Evolutionary conservation across 2,113 vertebrate species (phyloP), one percentile per base, ranked within the genome.

Genomic region (Brevimyrus niger): DNA sequence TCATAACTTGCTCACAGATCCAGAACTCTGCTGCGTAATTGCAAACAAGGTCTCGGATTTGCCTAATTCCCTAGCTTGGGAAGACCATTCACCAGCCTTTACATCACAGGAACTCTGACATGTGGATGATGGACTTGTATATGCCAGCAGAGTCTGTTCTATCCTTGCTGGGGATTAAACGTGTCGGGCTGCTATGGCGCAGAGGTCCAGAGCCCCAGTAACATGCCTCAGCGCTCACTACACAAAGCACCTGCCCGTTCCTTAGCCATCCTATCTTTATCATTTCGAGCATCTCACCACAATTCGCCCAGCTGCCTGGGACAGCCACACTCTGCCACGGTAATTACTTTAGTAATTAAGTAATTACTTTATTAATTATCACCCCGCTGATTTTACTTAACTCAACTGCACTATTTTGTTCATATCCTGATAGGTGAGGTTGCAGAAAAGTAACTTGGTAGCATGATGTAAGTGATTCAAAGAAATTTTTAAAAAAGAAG

Each of bases 1-100:
- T 38, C 85, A 87, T 51, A 90, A 88, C 61, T 86, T 90, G 89
- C 58, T 89, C 84, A 85, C 31, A 86, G 84, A 89, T 86, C 58
- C 84, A 73, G 84, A 85, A 89, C 31, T n/a, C 89, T 35, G 83
- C 65, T 86, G 21, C 9, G 38, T 69, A 35, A 87, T 53, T 86
- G 84, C 58, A 89, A 89, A 76, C 87, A 87, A 23, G 23, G 9
- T 48, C 83, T 73, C 21, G 1, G n/a, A 89, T 87, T 87, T 86
- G 27, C 84, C 48, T 86, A 38, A 58, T 47, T 86, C 58, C 58
- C 48, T 47, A 21, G 17, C 47, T 53, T 87, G 86, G 51, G 61
- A 87, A 87, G 44, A 76, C 53, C 42, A 86, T 42, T 55, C 13
- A 19, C 51, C n/a, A 86, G 50, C 51, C 35, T 42, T 84, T 9